A percentile compares a stretch with the other conserved stretches of the same genome.
These are phyloP conservation scores for Pseudorectes ferrugineus DNA, from an alignment of 2,113 vertebrate species.

Conservation along the genomic window DNA sequence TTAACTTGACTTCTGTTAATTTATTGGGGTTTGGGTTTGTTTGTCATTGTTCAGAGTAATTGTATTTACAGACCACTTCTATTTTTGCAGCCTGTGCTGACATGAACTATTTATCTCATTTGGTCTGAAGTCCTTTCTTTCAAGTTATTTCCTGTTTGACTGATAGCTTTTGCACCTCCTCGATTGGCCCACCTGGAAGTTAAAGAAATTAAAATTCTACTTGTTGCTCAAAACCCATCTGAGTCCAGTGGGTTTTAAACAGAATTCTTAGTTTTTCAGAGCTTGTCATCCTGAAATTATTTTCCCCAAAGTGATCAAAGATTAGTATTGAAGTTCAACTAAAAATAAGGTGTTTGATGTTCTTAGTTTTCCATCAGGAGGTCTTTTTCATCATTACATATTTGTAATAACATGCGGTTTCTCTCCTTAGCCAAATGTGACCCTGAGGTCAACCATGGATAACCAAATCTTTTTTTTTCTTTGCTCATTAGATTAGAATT, in stretches of 20 bases:
- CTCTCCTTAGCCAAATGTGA: not conserved
- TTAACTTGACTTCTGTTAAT: not conserved
- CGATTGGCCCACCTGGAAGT: not conserved
- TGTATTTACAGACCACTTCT: not conserved
- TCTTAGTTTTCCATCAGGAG: not conserved
- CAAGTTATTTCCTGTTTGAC: not conserved
- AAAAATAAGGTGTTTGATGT: not conserved
- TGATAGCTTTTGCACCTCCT: not conserved
- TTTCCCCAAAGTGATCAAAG: not conserved
- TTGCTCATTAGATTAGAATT: not conserved
- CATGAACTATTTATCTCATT: not conserved
- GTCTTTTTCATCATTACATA: not conserved
- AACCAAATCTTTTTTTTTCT: not conserved
- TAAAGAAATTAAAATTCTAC: not conserved
- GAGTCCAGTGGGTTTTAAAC: not conserved
- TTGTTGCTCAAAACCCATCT: not conserved
- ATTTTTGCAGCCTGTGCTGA: not conserved
- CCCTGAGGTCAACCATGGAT: not conserved
- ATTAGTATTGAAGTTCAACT: not conserved
- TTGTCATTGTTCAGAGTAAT: not conserved
- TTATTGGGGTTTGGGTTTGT: not conserved
- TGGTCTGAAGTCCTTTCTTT: not conserved
- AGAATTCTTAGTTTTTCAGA: not conserved
- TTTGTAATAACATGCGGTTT: not conserved
- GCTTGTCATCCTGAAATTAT: not conserved